Evolutionary conservation across 2,797 vertebrate species (phyloP).

Genomic region (Australoheros facetus): DNA sequence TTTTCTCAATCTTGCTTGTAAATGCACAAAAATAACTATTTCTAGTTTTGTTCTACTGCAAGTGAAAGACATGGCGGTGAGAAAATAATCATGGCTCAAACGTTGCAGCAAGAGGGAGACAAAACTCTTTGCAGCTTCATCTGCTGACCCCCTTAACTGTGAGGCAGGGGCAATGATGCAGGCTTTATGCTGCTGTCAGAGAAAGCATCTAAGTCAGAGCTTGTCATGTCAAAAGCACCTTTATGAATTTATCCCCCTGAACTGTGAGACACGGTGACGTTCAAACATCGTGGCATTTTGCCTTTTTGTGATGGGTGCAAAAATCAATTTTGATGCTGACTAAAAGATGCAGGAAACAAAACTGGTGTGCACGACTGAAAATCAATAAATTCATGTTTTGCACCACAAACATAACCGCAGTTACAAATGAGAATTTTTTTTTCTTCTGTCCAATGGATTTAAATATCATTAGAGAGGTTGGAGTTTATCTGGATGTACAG

Average conservation of each 20-base stretch:
- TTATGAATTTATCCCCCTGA: neutral
- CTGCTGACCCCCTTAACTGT: neutral
- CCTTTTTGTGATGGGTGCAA: neutral
- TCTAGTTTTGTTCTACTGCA: neutral
- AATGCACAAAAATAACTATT: neutral
- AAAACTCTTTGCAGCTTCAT: constrained; percentile 18
- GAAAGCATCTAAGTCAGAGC: neutral
- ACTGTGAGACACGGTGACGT: neutral
- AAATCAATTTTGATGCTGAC: constrained; percentile 19
- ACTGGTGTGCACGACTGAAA: neutral
- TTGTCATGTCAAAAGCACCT: neutral
- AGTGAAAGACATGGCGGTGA: neutral
- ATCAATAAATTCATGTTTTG: constrained; percentile 37
- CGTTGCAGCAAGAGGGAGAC: constrained; percentile 46
- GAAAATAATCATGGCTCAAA: neutral
- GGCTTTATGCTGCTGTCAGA: neutral
- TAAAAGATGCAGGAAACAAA: constrained; percentile 1
- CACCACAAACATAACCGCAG: neutral
- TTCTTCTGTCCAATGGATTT: neutral
- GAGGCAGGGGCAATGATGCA: neutral
- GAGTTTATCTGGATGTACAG: neutral
- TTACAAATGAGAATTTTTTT: neutral
- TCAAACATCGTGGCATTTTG: neutral
- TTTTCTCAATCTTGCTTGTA: neutral
- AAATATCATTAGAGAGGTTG: neutral